Base-by-base conservation (phyloP, 2,888 invertebrate genomes). In the Cataglyphis albicans region DNA sequence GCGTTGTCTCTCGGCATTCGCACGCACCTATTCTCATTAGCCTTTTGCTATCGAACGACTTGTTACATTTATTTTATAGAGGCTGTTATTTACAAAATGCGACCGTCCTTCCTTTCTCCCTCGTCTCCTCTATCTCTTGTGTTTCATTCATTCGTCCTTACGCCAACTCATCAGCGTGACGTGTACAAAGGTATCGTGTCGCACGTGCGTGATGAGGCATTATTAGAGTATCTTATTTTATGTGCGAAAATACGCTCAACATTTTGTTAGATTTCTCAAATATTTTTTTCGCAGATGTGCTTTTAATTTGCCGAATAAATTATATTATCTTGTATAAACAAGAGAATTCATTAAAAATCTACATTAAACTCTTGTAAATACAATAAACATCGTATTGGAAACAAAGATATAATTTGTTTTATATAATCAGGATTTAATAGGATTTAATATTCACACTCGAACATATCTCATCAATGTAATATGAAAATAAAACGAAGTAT, bases 21-120 rank as follows among this genome's bases (percentile, higher is more conserved):
- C 93, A 93, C 94, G 93, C 93, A 93, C 93, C 93, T 93, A 93
- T 92, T 93, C 91, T 94, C 93, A 94, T 94, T 93, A 94, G 91
- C 90, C 90, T 88, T 92, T 91, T 84, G 89, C 87, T 90, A 93
- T 93, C 91, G 92, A 91, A 92, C 88, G 64, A 88, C 91, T 87
- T 89, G 90, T 90, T 92, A 92, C 92, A 91, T 92, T 92, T 91
- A 92, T 93, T 92, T 92, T 90, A 91, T 90, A 92, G 88, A 90
- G 85, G 78, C 85, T 84, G 90, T 91, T 91, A 92, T 92, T 91
- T 89, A 91, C 91, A 89, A 84, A 52, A 84, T 88, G 73, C 76
- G 86, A 84, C 84, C 80, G 76, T 76, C 72, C 52, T 81, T 70
- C 73, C 85, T 83, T 76, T 25, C 32, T 81, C 75, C 48, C 44